Evolutionary conservation across 1,140 invertebrate genomes (phyloP).

Genomic region (Caerostris darwini): DNA sequence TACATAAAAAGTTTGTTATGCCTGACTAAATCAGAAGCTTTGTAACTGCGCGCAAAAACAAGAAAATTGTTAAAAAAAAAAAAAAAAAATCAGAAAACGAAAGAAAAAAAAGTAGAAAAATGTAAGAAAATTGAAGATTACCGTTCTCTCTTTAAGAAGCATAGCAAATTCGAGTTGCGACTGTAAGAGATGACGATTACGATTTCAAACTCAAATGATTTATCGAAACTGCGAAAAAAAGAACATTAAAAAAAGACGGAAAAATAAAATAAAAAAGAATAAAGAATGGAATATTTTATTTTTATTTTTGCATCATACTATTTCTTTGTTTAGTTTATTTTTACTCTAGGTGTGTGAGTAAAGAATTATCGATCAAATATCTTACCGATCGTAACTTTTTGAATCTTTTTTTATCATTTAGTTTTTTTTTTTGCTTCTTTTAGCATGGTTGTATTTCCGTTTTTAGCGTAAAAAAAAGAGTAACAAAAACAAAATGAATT

Average conservation of each 20-base stretch:
- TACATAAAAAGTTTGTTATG: not conserved
- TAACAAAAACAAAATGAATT: not conserved
- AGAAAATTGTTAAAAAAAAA: not conserved
- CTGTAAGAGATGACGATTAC: conserved; percentile 45
- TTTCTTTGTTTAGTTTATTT: not conserved
- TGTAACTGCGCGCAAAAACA: not conserved
- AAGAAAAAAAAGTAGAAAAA: too few species aligned
- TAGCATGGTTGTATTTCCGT: not conserved
- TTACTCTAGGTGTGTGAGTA: not conserved
- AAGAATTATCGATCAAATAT: not conserved
- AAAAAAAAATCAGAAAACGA: too few species aligned
- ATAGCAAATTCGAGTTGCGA: conserved; percentile 32
- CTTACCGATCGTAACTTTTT: not conserved
- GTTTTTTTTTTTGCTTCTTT: conserved; percentile 7
- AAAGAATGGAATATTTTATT: not conserved
- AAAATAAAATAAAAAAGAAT: not conserved
- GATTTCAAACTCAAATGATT: conserved; percentile 44
- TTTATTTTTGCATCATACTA: not conserved
- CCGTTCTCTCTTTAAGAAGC: not conserved
- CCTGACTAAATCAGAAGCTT: not conserved
- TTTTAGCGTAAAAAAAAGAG: not conserved
- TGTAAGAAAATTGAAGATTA: too few species aligned
- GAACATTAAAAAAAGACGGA: not conserved
- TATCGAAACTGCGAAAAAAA: not conserved
- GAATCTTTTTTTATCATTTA: not conserved